Conservation (phyloP, 2,797 vertebrate species). For the Gadopsis marmoratus region DNA sequence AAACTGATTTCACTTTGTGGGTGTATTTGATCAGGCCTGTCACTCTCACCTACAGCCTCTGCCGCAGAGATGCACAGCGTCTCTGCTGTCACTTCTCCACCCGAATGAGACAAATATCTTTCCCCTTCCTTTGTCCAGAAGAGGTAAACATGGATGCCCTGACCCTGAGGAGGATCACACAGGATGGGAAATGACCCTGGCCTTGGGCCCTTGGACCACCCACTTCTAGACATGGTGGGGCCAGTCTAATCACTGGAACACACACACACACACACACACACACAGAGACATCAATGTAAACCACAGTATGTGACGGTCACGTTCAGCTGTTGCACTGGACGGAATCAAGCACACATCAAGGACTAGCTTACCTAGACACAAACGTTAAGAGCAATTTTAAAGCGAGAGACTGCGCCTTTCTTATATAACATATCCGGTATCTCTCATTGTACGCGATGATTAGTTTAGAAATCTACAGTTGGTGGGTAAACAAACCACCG, state of each 20-base stretch:
- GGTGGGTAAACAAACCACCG: not conserved
- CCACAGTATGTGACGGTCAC: not conserved
- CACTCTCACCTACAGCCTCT: conserved; percentile 85
- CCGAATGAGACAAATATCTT: conserved; percentile 79
- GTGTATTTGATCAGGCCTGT: not conserved
- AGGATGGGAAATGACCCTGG: conserved; percentile 24
- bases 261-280: not conserved
- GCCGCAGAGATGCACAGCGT: conserved; percentile 89
- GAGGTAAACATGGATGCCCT: conserved; percentile 86
- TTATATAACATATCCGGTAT: not conserved
- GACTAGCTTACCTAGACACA: conserved; percentile 1
- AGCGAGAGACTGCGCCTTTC: not conserved
- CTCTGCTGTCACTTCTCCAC: conserved; percentile 85
- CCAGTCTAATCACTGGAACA: conserved; percentile 30
- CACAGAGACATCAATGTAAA: not conserved
- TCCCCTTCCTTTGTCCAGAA: conserved; percentile 88
- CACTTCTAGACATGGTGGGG: conserved; percentile 78
- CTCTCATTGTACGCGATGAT: not conserved
- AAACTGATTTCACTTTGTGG: not conserved
- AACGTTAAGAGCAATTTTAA: not conserved
- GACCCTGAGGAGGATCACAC: conserved; percentile 60
- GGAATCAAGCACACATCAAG: not conserved
- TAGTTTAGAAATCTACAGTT: not conserved
- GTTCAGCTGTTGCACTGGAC: not conserved
- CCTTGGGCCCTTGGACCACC: conserved; percentile 62